Percentiles rank a stretch among this genome's conserved stretches.
Conservation (phyloP, 2,797 vertebrate species). For the Liparis tanakae region DNA sequence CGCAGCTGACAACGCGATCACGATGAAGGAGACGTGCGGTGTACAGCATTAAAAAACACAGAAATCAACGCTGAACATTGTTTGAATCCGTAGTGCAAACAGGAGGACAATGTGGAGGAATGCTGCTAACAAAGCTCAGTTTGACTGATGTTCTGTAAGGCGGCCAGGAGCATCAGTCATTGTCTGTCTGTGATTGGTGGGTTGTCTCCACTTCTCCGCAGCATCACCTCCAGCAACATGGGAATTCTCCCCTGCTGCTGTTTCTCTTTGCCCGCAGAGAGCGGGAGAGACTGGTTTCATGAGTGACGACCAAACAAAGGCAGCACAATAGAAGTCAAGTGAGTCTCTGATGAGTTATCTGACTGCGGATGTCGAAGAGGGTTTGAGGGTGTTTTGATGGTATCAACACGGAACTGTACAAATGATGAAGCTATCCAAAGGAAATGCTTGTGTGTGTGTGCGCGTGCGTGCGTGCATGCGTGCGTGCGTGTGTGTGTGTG, state of each 20-base stretch:
- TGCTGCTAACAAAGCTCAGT: constrained; percentile 72
- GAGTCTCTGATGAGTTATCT: constrained; percentile 47
- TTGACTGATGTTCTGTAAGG: constrained; percentile 79
- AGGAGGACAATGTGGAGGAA: constrained; percentile 65
- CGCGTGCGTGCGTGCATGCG: too few relatives aligned
- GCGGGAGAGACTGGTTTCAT: constrained; percentile 46
- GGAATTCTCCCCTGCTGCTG: constrained; percentile 76
- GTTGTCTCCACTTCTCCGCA: constrained; percentile 68
- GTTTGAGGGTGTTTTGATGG: constrained; percentile 4
- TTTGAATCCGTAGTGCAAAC: constrained; percentile 44
- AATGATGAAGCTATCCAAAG: background rate
- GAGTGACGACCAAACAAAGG: constrained; percentile 72
- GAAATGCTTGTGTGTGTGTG: background rate
- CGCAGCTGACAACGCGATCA: background rate
- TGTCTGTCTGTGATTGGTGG: constrained; percentile 74
- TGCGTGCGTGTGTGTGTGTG: too few relatives aligned
- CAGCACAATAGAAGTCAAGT: constrained; percentile 50
- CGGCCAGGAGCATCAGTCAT: constrained; percentile 74
- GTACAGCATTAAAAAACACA: background rate
- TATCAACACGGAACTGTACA: background rate
- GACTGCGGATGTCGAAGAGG: constrained; percentile 26
- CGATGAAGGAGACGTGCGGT: constrained; percentile 1
- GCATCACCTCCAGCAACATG: constrained; percentile 73
- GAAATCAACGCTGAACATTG: constrained; percentile 36
- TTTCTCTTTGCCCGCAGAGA: constrained; percentile 57